Evolutionary conservation across 1,140 invertebrate species (phyloP).

Genomic region (Drosophila ohnishii): DNA sequence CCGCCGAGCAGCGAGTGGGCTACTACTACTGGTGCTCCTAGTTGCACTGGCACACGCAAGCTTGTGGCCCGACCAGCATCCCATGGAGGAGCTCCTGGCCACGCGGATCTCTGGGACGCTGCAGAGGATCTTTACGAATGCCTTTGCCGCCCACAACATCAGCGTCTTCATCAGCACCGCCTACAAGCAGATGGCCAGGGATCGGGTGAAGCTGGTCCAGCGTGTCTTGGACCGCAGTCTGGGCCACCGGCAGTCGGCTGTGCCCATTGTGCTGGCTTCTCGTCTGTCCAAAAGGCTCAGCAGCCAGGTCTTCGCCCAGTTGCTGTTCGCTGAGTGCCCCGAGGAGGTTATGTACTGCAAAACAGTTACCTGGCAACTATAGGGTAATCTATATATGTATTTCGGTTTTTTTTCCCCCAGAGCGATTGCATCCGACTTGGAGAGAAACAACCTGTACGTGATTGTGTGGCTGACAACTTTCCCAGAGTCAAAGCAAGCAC

Average conservation of each 20-base stretch:
- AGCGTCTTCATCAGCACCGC: conserved; percentile 41
- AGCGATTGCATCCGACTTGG: not conserved
- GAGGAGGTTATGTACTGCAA: conserved; percentile 13
- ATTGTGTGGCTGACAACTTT: conserved; percentile 23
- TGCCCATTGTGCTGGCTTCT: conserved; percentile 44
- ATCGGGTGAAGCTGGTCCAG: conserved; percentile 6
- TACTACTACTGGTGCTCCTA: not conserved
- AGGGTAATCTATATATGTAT: not conserved
- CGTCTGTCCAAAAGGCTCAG: not conserved
- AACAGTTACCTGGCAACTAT: not conserved
- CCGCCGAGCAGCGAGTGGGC: not conserved
- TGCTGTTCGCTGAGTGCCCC: conserved; percentile 44
- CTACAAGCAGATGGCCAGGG: conserved; percentile 29
- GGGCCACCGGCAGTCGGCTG: not conserved
- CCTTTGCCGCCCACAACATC: conserved; percentile 26
- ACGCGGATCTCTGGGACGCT: conserved; percentile 6
- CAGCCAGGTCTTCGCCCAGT: not conserved
- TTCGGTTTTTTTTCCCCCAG: not conserved
- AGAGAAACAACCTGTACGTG: conserved; percentile 16
- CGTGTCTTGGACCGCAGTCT: conserved; percentile 18
- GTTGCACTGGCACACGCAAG: not conserved
- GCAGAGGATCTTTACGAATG: conserved; percentile 26
- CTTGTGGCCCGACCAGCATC: conserved; percentile 10
- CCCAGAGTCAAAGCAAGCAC: not conserved
- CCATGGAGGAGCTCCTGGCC: not conserved